Base-by-base conservation (phyloP, 2,888 invertebrate species). In the Drosophila helvetica region DNA sequence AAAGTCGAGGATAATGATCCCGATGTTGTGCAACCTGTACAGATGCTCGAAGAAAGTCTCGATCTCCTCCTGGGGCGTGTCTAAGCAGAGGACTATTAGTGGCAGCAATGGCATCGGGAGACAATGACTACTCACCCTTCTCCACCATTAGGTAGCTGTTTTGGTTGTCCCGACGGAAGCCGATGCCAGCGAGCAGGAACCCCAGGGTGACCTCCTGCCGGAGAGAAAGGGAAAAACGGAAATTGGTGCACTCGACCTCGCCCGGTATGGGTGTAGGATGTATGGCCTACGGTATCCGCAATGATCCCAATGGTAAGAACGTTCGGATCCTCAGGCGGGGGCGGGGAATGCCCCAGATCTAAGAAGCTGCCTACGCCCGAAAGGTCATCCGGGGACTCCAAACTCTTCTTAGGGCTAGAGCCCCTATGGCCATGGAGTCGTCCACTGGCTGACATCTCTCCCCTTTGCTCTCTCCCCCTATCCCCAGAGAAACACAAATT, bases 141-240 rank as follows among this genome's bases (percentile, higher is more conserved):
- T 79, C 72, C 7, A 77, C 85, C 58, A 72, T 67, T 8, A 86
- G 18, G 54, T 83, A 83, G n/a, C 75, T 83, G 19, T 72, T 52
- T 48, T 77, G 81, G 8, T 18, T 62, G 0, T 75, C 68, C 12
- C 51, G 61, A 30, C 67, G 62, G 48, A 67, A 87, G 1, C 87
- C 87, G n/a, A 87, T 50, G 48, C 85, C 85, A 3, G 77, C 65
- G 0, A 83, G 58, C 8, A 83, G 22, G 6, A 83, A 48, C 1
- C 87, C 87, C 17, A 85, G n/a, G 0, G 75, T 75, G 1, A 83
- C 52, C 38, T 83, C 83, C 87, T 80, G 38, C 2, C 38, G 6
- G 38, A 38, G 15, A 15, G 38, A 2, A 15, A 5, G 38, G 15
- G 15, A 5, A 33, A 10, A 33, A 8, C 5, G 10, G 5, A 46